phyloP scores from a whole-genome alignment of 2,113 vertebrate genomes.

The human region GRCh38 chr3:3518501-3519000 shows the following conservation, averaged over 20 bases:
- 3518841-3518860: neutral
- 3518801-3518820: neutral
- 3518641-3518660: neutral
- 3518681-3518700: accelerated
- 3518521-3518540: neutral
- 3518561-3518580: neutral
- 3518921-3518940: neutral
- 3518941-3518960: neutral
- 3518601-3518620: neutral
- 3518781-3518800: neutral
- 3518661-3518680: neutral
- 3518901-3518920: neutral
- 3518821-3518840: neutral
- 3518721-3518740: accelerated
- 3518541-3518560: neutral
- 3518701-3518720: neutral
- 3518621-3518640: neutral
- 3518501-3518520: too few species aligned
- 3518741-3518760: neutral
- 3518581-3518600: neutral
- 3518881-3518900: too few species aligned
- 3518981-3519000: neutral
- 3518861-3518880: neutral
- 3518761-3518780: neutral
- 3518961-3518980: neutral